Conservation (phyloP, 2,888 invertebrate species). For the Chalcis sispes region DNA sequence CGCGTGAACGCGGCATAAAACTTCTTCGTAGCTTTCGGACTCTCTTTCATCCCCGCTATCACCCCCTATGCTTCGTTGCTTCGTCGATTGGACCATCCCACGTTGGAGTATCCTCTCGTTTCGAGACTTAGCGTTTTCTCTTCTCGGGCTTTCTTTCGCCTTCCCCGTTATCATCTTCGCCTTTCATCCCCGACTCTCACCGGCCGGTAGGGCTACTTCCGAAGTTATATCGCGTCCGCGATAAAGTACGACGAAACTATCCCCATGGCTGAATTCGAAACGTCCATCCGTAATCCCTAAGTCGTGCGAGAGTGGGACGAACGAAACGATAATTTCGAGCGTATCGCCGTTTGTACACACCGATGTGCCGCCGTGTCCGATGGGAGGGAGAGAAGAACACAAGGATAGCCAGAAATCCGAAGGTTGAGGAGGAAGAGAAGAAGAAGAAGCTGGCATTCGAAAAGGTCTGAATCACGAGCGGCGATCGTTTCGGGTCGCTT, state of each 20-base stretch:
- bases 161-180: slow-evolving; percentile 37
- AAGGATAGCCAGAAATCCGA: too few species aligned
- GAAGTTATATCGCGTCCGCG: slow-evolving; percentile 59
- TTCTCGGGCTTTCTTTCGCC: slow-evolving; percentile 38
- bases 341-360: slow-evolving; percentile 37
- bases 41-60: slow-evolving; percentile 48
- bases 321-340: slow-evolving; percentile 56
- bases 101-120: not conserved
- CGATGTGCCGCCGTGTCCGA: not conserved
- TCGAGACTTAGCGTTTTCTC: slow-evolving; percentile 47
- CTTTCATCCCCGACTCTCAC: slow-evolving; percentile 22
- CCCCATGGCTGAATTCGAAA: slow-evolving; percentile 49
- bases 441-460: not conserved
- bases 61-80: slow-evolving; percentile 1
- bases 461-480: too few species aligned
- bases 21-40: slow-evolving; percentile 57
- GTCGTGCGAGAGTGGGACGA: slow-evolving; percentile 36
- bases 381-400: not conserved
- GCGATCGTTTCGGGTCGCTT: not conserved
- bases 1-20: slow-evolving; percentile 59
- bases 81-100: not conserved
- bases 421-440: not conserved
- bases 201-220: slow-evolving; percentile 49
- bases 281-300: slow-evolving; percentile 59
- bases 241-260: slow-evolving; percentile 60